Base-by-base conservation (phyloP, 2,113 vertebrate species). In the Tricholaema leucomelas region DNA sequence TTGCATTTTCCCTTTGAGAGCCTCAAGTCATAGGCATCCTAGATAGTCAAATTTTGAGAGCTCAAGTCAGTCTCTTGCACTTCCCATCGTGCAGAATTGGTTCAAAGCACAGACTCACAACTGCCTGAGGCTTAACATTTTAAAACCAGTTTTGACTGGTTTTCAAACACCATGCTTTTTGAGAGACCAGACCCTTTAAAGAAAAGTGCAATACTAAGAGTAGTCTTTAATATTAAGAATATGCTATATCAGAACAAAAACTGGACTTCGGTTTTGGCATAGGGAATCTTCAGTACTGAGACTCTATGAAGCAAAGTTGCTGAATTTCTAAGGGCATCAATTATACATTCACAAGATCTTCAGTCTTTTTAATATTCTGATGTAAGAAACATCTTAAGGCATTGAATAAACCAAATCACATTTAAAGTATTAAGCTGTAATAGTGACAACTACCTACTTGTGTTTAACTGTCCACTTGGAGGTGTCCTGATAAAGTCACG, bases 321-420 rank as follows among this genome's bases (percentile, higher is more conserved):
- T 60, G 36, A 87, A 79, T 85, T 90, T 87, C 30, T 80, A 74
- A 87, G 75, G 63, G 23, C 8, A 82, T 15, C 2, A 61, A 40
- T 12, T 52, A 3, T 38, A 88, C 63, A 64, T 79, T 90, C 63
- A 85, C 13, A 35, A 58, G 15, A 76, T 31, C 15, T 55, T 67
- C 16, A 79, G 23, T 7, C 19, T 92, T 55, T 82, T 23, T 7
- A 73, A 38, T 14, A 54, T 46, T 73, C 72, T 81, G 33, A 84
- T 42, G 24, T 54, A 75, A 61, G 44, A 86, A 91, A 79, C 6
- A n/a, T 61, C 58, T 88, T 95, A 91, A 95, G 90, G 86, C 73
- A 88, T 87, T 61, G 44, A 79, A 91, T 30, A 78, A 88, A 78
- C 5, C 42, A 88, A 61, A 91, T 30, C 12, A 65, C 11, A 48